Evolutionary conservation across 2,113 vertebrate genomes (phyloP).

Genomic region (Callaeas wilsoni): DNA sequence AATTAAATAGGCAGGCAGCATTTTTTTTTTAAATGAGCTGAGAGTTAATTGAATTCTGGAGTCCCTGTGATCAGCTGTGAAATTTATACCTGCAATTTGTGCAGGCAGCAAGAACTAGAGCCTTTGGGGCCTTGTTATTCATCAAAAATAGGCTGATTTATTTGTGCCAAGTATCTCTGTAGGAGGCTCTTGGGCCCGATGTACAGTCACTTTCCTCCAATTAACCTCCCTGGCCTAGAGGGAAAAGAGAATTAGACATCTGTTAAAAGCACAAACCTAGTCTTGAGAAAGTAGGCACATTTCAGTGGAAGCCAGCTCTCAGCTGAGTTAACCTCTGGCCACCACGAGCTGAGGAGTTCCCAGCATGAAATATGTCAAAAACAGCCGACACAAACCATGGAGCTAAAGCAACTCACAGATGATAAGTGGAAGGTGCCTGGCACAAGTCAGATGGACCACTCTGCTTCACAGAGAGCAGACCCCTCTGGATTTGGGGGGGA

Average conservation of each 20-base stretch:
- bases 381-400: not conserved
- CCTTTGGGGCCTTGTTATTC: slow-evolving; percentile 60
- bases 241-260: slow-evolving; percentile 57
- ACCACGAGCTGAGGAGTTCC: slow-evolving; percentile 1
- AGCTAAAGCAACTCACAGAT: not conserved
- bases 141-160: slow-evolving; percentile 59
- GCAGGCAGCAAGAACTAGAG: slow-evolving; percentile 43
- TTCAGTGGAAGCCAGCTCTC: slow-evolving; percentile 40
- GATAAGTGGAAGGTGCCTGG: not conserved
- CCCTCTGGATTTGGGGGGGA: not conserved
- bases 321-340: slow-evolving; percentile 38
- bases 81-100: slow-evolving; percentile 62
- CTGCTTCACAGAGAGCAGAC: not conserved
- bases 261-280: slow-evolving; percentile 54
- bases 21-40: slow-evolving; percentile 23
- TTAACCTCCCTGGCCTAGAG: slow-evolving; percentile 55
- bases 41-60: slow-evolving; percentile 62
- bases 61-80: slow-evolving; percentile 53
- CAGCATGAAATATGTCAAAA: slow-evolving; percentile 12
- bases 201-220: slow-evolving; percentile 60
- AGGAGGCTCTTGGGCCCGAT: slow-evolving; percentile 45
- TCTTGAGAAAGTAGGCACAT: slow-evolving; percentile 41
- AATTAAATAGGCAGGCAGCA: slow-evolving; percentile 45
- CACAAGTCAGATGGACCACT: not conserved
- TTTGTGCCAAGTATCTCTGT: slow-evolving; percentile 52